Evolutionary conservation across 2,888 invertebrate genomes (phyloP).

Genomic region (Corythucha ciliata): DNA sequence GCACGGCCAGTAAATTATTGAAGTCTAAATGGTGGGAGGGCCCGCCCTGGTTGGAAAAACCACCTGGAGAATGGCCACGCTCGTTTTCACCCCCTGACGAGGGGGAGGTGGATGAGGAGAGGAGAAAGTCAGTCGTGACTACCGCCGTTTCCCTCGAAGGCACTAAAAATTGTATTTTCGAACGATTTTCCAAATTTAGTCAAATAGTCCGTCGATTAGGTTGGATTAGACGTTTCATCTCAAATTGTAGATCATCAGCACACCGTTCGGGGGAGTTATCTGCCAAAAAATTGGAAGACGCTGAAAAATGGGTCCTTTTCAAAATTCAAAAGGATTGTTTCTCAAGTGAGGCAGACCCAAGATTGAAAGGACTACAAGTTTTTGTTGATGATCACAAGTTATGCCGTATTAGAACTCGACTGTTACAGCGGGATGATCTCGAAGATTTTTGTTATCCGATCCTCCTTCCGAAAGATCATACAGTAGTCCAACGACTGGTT

Average conservation of each 20-base stretch:
- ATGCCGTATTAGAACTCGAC: constrained; percentile 4
- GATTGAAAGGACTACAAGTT: background rate
- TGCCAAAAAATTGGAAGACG: background rate
- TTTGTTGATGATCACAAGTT: constrained; percentile 1
- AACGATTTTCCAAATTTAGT: constrained; percentile 4
- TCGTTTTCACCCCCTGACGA: background rate
- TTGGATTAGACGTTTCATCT: constrained; percentile 10
- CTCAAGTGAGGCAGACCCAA: background rate
- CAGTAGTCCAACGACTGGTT: constrained; percentile 5
- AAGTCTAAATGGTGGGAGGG: constrained; percentile 10
- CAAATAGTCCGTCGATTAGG: constrained; percentile 6
- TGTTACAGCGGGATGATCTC: background rate
- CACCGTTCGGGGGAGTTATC: constrained; percentile 1
- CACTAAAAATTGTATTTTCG: background rate
- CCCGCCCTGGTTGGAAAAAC: background rate
- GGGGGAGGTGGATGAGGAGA: background rate
- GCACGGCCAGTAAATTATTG: constrained; percentile 12
- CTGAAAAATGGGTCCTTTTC: background rate
- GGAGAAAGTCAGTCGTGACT: background rate
- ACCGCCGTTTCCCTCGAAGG: background rate
- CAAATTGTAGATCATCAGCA: background rate
- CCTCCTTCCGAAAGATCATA: constrained; percentile 10
- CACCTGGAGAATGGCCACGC: background rate
- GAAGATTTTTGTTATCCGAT: constrained; percentile 15
- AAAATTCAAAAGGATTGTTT: background rate